Conservation (phyloP, 1,140 invertebrate genomes). For the Penaeus vannamei region DNA sequence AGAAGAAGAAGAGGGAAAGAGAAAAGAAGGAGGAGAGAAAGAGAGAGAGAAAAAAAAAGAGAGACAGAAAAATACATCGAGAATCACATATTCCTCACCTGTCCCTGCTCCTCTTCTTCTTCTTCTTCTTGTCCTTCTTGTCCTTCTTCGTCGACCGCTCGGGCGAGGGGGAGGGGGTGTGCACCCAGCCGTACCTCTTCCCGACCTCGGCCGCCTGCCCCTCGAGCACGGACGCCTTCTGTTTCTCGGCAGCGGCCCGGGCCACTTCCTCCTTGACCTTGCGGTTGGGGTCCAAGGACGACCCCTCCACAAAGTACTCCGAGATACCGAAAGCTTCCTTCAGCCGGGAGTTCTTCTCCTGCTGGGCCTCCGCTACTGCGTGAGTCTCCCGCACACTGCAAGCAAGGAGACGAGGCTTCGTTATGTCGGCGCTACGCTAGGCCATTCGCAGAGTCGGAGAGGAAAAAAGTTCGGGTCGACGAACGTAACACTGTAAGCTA, state of each 20-base stretch:
- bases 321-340: conserved; percentile 96
- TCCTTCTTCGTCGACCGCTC: conserved; percentile 60
- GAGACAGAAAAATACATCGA: too few species aligned
- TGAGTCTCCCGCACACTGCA: conserved; percentile 88
- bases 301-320: conserved; percentile 93
- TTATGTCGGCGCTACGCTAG: neutral
- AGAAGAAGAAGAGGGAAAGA: too few species aligned
- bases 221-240: conserved; percentile 59
- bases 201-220: conserved; percentile 65
- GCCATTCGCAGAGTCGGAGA: too few species aligned
- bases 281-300: conserved; percentile 90
- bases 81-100: conserved; percentile 38
- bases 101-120: conserved; percentile 70
- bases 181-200: conserved; percentile 64
- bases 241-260: conserved; percentile 69
- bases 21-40: too few species aligned
- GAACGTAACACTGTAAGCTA: too few species aligned
- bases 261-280: conserved; percentile 84
- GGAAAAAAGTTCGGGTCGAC: too few species aligned
- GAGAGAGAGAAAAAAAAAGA: too few species aligned
- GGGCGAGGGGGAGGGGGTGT: conserved; percentile 56
- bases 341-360: conserved; percentile 93
- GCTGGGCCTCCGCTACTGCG: conserved; percentile 95
- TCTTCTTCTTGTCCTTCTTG: conserved; percentile 71
- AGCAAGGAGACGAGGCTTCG: conserved; percentile 75